Evolutionary conservation across 2,888 invertebrate genomes (phyloP), one percentile per base, ranked within the genome.

Genomic region (Allolobophora icterica): DNA sequence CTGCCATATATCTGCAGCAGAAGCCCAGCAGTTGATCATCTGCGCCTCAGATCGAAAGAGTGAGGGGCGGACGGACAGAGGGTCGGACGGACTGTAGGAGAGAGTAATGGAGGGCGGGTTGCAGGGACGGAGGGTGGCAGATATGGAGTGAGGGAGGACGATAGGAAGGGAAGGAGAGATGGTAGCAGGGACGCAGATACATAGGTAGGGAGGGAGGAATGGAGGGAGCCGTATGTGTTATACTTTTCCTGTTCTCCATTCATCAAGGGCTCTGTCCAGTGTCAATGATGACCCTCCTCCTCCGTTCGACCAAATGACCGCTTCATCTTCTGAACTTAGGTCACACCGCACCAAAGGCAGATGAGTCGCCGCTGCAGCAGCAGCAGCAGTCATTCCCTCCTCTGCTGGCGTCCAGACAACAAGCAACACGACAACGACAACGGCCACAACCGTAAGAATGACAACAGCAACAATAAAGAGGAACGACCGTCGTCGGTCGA

Each of bases 1-100:
- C 71, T 71, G n/a, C 71, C 71, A 71, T 71, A 71, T 11, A 71
- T 71, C 30, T 71, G 71, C 71, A 71, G 30, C 71, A 71, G 71
- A 71, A 71, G 71, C 71, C 71, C 71, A 71, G 71, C n/a, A 71
- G 71, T 71, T 71, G 71, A 71, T 71, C 71, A 71, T n/a, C 71
- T n/a, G 8, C 71, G n/a, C 30, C 71, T 8, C 30, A 71, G n/a
- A 71, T 71, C 71, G 71, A 71, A 71, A 71, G 71, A n/a, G 71
- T 5, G n/a, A 71, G 71, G 71, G 24, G 8, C 5, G 52, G 52
- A 52, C 52, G 52, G 21, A 19, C 2, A 15, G 52, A 52, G 52
- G 52, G 52, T 24, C 5, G 52, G 24, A 19, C 40, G 8, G 40
- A 40, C 40, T 40, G 8, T 40, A 13, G 40, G 40, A 42, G 24